Evolutionary conservation across 2,888 invertebrate genomes (phyloP), one percentile per base, ranked within the genome.

Genomic region (Smittia aterrima): DNA sequence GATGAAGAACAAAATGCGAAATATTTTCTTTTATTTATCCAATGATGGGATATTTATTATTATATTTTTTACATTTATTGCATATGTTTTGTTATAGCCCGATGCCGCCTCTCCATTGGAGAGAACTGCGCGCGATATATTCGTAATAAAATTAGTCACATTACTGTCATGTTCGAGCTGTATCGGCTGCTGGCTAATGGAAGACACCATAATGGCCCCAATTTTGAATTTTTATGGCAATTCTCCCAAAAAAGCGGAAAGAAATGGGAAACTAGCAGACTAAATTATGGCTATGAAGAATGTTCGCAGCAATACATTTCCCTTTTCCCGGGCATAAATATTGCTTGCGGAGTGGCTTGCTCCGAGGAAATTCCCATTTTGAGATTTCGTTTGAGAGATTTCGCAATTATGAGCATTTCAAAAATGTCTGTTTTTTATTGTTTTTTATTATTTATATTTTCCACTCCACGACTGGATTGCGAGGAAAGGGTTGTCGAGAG

Each of bases 161-260:
- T 70, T 70, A 70, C 53, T 54, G 70, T 70, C 70, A 70, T 22
- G 58, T 22, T 58, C 58, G 27, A 25, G 40, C 24, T 41, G 68
- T 41, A 41, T 68, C 32, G 66, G 68, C 68, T 68, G 41, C 25
- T 70, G 70, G 70, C 70, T 70, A 70, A 70, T 70, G 70, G 53
- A 41, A 22, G 18, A 41, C 70, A 40, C 32, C 41, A 70, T 70
- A 70, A 70, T 70, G 70, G 70, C 41, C 70, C 68, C 70, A 70
- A 70, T 70, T 70, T 70, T 53, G 70, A 27, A 53, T 70, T 70
- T 70, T 70, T 70, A 70, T 70, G 70, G 70, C 70, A 70, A n/a
- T 70, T 70, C 41, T 70, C 32, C 54, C 54, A 41, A 16, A 53
- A 18, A 58, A 24, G 18, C 13, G 58, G 58, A 58, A 24, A 58